A percentile compares a stretch with the other conserved stretches of the same genome.
These are phyloP conservation scores for Ceratothoa steindachneri DNA, from an alignment of 2,888 invertebrate genomes.

Conservation along the genomic window DNA sequence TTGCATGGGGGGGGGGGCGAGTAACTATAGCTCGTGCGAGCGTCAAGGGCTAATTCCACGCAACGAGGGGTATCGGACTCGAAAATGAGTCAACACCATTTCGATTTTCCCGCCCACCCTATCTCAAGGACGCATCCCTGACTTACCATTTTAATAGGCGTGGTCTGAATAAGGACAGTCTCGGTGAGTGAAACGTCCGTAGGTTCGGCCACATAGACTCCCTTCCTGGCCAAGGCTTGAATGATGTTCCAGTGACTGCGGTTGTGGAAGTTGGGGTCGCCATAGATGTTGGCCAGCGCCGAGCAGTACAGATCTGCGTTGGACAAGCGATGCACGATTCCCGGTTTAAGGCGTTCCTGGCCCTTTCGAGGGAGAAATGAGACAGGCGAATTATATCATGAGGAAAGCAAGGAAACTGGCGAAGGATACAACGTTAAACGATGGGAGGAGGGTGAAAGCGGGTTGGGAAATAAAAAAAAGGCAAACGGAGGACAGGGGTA, in stretches of 20 bases:
- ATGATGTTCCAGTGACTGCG: conserved; percentile 92
- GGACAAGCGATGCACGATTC: conserved; percentile 82
- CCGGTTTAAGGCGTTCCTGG: conserved; percentile 88
- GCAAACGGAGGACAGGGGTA: background rate
- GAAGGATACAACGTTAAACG: too few species aligned
- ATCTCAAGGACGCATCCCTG: too few species aligned
- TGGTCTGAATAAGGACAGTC: conserved; percentile 90
- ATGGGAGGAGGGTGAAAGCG: too few species aligned
- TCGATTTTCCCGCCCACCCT: too few species aligned
- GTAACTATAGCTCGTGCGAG: too few species aligned
- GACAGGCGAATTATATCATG: too few species aligned
- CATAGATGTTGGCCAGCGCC: conserved; percentile 90
- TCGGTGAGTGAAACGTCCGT: conserved; percentile 86
- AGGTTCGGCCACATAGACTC: conserved; percentile 77
- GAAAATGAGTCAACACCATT: too few species aligned
- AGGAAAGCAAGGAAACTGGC: too few species aligned
- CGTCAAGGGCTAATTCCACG: too few species aligned
- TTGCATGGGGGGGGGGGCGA: too few species aligned
- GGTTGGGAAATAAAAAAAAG: background rate
- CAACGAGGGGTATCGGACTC: too few species aligned
- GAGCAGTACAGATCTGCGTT: conserved; percentile 92
- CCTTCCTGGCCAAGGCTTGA: conserved; percentile 86
- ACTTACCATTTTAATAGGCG: conserved; percentile 88
- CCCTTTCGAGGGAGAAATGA: conserved; percentile 66
- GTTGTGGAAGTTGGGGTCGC: conserved; percentile 92